Conservation (phyloP, 2,797 vertebrate species). For the Oreortyx pictus region DNA sequence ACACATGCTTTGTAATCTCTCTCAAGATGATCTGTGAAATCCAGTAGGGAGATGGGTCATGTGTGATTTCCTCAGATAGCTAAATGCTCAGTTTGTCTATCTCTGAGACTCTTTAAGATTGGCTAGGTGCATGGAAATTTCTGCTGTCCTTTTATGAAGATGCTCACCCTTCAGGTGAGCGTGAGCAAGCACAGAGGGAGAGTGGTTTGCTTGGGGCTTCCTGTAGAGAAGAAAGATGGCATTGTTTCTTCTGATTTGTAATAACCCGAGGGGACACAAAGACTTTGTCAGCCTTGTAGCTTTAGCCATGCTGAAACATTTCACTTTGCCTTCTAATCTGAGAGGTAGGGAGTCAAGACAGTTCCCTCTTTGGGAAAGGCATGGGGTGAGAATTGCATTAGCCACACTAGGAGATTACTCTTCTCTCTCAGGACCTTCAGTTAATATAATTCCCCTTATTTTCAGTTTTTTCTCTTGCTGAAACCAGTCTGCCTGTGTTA, state of each 20-base stretch:
- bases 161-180: accelerated
- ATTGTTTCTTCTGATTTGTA: not conserved
- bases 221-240: not conserved
- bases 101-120: not conserved
- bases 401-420: slow-evolving; percentile 19
- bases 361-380: slow-evolving; percentile 1
- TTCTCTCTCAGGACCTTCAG: slow-evolving; percentile 46
- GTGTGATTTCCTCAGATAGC: not conserved
- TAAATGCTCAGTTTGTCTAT: not conserved
- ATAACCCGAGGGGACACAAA: accelerated
- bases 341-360: not conserved
- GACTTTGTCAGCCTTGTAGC: not conserved
- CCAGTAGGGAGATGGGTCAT: not conserved
- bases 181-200: not conserved
- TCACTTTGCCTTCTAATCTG: slow-evolving; percentile 1
- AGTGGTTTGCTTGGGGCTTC: not conserved
- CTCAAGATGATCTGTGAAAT: not conserved
- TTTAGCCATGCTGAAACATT: not conserved
- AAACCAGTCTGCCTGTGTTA: slow-evolving; percentile 67
- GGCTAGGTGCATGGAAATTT: not conserved
- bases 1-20: too few species aligned
- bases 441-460: slow-evolving; percentile 39
- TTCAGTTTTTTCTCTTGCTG: slow-evolving; percentile 49
- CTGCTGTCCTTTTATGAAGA: not conserved
- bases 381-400: slow-evolving; percentile 47